A percentile compares a stretch with the other conserved stretches of the same genome.
These are phyloP conservation scores for Lagopus leucura DNA, from an alignment of 2,113 vertebrate genomes.

Conservation along the genomic window DNA sequence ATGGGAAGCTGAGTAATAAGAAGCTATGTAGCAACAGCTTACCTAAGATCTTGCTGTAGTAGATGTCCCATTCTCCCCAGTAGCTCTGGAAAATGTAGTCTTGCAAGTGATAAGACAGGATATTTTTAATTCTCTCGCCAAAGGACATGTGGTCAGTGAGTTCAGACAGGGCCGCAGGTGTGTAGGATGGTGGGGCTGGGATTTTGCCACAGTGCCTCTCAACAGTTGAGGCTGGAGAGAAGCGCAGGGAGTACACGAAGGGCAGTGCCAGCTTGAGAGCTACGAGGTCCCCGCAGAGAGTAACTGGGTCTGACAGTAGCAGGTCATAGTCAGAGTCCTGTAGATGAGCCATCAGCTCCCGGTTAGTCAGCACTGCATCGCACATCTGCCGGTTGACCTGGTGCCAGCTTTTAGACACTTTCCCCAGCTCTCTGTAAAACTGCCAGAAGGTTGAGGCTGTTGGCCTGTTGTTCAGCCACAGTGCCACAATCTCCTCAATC, in stretches of 20 bases:
- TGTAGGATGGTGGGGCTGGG: slow-evolving; percentile 75
- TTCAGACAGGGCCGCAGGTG: slow-evolving; percentile 73
- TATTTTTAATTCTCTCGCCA: slow-evolving; percentile 76
- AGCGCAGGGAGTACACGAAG: slow-evolving; percentile 75
- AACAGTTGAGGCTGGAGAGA: slow-evolving; percentile 75
- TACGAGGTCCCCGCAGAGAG: slow-evolving; percentile 76
- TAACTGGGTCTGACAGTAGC: slow-evolving; percentile 74
- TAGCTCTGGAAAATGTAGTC: slow-evolving; percentile 74
- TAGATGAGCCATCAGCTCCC: slow-evolving; percentile 74
- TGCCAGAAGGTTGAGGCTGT: slow-evolving; percentile 70
- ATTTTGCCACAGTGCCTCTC: slow-evolving; percentile 80
- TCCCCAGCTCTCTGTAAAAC: slow-evolving; percentile 73
- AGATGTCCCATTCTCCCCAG: slow-evolving; percentile 77
- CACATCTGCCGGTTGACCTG: slow-evolving; percentile 71
- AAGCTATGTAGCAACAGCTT: slow-evolving; percentile 49
- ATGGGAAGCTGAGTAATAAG: neutral
- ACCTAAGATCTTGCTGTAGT: slow-evolving; percentile 79
- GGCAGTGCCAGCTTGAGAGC: slow-evolving; percentile 77
- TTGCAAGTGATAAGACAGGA: slow-evolving; percentile 74
- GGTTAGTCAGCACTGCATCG: slow-evolving; percentile 55
- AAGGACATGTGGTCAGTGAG: slow-evolving; percentile 80
- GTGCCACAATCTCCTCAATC: slow-evolving; percentile 40
- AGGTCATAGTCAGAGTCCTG: slow-evolving; percentile 63
- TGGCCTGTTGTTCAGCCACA: slow-evolving; percentile 77
- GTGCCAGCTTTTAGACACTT: neutral